A percentile compares a stretch with the other conserved stretches of the same genome.
Conservation (phyloP, 2,113 vertebrate genomes). For the Petaurus breviceps region DNA sequence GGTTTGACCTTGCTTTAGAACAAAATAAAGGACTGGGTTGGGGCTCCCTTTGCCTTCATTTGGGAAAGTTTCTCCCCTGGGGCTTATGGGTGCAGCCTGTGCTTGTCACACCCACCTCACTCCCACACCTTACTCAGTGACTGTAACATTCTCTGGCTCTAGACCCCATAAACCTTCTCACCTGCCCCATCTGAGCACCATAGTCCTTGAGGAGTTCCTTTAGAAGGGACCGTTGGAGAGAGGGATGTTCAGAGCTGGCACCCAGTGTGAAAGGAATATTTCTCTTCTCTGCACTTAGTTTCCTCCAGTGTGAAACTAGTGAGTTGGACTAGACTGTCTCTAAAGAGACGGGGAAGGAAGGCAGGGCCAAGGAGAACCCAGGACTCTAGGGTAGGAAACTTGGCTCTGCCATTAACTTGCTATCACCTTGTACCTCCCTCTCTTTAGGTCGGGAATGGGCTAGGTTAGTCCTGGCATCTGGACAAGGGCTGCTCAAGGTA, state of each 20-base stretch:
- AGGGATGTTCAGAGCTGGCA: background rate
- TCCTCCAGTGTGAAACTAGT: background rate
- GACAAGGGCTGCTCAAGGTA: background rate
- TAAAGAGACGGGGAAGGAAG: background rate
- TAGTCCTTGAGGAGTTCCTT: slow-evolving; percentile 3
- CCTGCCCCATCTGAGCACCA: background rate
- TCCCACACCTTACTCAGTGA: background rate
- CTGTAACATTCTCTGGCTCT: background rate
- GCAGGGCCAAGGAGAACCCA: background rate
- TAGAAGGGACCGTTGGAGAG: background rate
- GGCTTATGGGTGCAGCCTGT: too few relatives aligned
- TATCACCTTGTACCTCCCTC: slow-evolving; percentile 10
- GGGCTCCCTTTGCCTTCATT: background rate
- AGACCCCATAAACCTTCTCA: background rate
- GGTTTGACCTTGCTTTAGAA: background rate
- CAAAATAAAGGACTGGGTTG: background rate
- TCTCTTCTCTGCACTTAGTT: background rate
- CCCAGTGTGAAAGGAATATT: background rate
- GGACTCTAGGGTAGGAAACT: background rate
- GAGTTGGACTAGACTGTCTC: background rate
- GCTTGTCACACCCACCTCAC: background rate
- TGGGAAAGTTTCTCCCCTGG: background rate
- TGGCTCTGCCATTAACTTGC: background rate
- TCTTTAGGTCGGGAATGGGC: background rate
- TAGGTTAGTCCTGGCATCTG: slow-evolving; percentile 24